Evolutionary conservation across 2,797 vertebrate genomes (phyloP).

Genomic region (Amblyraja radiata): DNA sequence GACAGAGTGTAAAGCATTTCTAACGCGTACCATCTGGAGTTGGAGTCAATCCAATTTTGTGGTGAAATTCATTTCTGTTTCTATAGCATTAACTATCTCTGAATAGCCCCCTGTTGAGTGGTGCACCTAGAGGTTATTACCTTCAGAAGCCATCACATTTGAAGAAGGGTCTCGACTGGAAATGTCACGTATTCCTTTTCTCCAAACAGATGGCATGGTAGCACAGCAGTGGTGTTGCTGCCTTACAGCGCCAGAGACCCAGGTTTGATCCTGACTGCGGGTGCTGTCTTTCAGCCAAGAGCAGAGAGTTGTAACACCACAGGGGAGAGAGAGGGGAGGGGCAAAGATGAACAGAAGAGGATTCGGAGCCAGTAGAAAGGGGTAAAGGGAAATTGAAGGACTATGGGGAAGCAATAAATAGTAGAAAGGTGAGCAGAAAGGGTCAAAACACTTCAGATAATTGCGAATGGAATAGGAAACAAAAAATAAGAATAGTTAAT

Average conservation of each 20-base stretch:
- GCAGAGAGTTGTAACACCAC: background rate
- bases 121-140: background rate
- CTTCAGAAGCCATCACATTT: background rate
- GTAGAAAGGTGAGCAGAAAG: no score
- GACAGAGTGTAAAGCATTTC: background rate
- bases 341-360: background rate
- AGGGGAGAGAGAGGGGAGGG: background rate
- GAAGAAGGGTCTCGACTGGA: no score
- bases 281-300: background rate
- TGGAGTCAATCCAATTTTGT: background rate
- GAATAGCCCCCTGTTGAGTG: background rate
- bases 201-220: no score
- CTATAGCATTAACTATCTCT: background rate
- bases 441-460: background rate
- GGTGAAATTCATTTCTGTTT: background rate
- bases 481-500: no score
- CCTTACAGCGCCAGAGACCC: no score
- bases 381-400: background rate
- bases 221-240: no score
- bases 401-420: background rate
- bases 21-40: background rate
- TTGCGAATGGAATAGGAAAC: background rate
- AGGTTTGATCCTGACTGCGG: no score
- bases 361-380: background rate
- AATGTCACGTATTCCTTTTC: no score